Evolutionary conservation across 2,888 invertebrate genomes (phyloP).

Genomic region (Dryobotodes eremita): DNA sequence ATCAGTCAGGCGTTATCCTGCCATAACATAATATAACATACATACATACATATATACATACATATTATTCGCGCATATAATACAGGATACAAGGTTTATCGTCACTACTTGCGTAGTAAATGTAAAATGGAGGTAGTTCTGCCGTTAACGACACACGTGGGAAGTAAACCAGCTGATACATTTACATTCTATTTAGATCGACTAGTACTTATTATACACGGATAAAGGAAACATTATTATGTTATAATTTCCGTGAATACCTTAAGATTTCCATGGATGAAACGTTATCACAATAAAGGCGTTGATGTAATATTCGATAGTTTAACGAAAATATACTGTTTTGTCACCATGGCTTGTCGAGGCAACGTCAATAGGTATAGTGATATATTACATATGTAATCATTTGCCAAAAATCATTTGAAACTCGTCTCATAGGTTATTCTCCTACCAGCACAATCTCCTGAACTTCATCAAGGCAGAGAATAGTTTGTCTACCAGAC

Average conservation of each 20-base stretch:
- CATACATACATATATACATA: too few species aligned
- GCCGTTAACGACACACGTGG: slow-evolving; percentile 51
- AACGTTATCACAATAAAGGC: neutral
- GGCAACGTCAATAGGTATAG: neutral
- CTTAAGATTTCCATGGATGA: neutral
- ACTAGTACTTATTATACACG: slow-evolving; percentile 21
- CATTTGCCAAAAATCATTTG: too few species aligned
- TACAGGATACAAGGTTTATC: slow-evolving; percentile 44
- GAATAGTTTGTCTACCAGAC: too few species aligned
- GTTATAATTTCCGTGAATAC: slow-evolving; percentile 8
- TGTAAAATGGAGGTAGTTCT: slow-evolving; percentile 38
- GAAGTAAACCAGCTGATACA: slow-evolving; percentile 53
- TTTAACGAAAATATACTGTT: neutral
- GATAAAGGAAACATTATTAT: slow-evolving; percentile 22
- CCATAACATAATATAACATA: neutral
- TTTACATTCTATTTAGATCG: slow-evolving; percentile 46
- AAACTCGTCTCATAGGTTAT: too few species aligned
- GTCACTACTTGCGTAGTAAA: slow-evolving; percentile 53
- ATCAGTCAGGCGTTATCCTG: neutral
- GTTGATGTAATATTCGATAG: neutral
- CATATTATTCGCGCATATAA: slow-evolving; percentile 26
- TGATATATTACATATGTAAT: neutral
- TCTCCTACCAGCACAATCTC: too few species aligned
- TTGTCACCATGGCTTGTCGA: neutral
- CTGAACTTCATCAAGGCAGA: too few species aligned